Conservation (phyloP, 2,113 vertebrate genomes). For the Rhinogobius similis region DNA sequence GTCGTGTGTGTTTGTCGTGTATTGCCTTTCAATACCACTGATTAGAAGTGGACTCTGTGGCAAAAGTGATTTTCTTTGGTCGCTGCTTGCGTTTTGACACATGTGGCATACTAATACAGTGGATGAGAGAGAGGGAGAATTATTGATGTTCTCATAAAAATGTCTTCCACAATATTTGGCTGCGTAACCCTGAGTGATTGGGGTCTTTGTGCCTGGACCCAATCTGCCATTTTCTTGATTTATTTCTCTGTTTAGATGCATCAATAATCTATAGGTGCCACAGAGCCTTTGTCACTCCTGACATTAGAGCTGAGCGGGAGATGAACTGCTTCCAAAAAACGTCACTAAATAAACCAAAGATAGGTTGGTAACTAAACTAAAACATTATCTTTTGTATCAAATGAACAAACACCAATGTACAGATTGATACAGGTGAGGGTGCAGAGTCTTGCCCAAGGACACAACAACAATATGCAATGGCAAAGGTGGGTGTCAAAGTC, state of each 20-base stretch:
- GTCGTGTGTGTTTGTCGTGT: background rate
- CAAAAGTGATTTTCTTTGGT: background rate
- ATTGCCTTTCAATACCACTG: background rate
- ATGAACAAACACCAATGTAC: no score
- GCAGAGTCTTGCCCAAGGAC: no score
- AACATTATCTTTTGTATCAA: no score
- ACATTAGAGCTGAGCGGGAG: background rate
- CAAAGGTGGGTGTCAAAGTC: no score
- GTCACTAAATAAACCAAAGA: no score
- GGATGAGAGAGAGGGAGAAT: constrained; percentile 4
- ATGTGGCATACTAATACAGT: constrained; percentile 1
- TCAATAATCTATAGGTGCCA: constrained; percentile 23
- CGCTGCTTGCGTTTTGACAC: constrained; percentile 9
- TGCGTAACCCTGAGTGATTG: constrained; percentile 4
- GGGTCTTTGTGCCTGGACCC: background rate
- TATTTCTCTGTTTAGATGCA: constrained; percentile 8
- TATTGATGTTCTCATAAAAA: constrained; percentile 37
- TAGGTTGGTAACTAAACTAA: no score
- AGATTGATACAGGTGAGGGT: no score
- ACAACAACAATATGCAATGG: no score
- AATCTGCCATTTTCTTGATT: constrained; percentile 5
- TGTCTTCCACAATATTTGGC: constrained; percentile 18
- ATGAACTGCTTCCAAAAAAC: no score
- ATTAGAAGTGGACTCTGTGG: background rate
- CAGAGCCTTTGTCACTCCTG: background rate